phyloP scores from a whole-genome alignment of 1,140 invertebrate genomes.

The Batillaria attramentaria region DNA sequence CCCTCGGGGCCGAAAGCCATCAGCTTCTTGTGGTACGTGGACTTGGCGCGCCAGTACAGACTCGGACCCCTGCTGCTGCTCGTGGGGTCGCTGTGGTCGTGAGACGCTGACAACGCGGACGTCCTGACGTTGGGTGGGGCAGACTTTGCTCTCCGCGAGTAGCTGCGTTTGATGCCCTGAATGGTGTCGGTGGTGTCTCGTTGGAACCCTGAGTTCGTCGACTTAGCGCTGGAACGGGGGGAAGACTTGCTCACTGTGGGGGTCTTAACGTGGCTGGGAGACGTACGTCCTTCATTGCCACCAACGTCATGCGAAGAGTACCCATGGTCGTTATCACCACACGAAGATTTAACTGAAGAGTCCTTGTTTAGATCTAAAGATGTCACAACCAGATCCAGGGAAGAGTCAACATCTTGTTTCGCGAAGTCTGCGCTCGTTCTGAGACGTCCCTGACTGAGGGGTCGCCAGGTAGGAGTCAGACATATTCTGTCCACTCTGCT shows the following conservation, averaged over 20 bases:
- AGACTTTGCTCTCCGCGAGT: slow-evolving; percentile 32
- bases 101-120: neutral
- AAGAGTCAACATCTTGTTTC: neutral
- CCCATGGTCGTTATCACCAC: too few species aligned
- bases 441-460: neutral
- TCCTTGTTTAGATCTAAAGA: slow-evolving; percentile 1
- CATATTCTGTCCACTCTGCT: neutral
- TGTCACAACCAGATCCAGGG: slow-evolving; percentile 15
- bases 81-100: neutral
- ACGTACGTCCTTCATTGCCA: too few species aligned
- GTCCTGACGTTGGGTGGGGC: slow-evolving; percentile 29
- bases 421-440: neutral
- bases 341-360: neutral
- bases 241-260: neutral
- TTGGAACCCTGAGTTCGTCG: neutral
- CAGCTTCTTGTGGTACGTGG: slow-evolving; percentile 40
- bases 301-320: too few species aligned
- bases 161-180: slow-evolving; percentile 20
- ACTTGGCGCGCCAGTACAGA: slow-evolving; percentile 42
- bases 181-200: slow-evolving; percentile 10
- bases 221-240: neutral
- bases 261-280: too few species aligned
- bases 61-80: slow-evolving; percentile 5
- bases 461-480: neutral
- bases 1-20: slow-evolving; percentile 20